Percentiles rank a stretch among this genome's conserved stretches.
Evolutionary conservation across 2,888 invertebrate genomes (phyloP).

Genomic region (Trissolcus brochymenae): DNA sequence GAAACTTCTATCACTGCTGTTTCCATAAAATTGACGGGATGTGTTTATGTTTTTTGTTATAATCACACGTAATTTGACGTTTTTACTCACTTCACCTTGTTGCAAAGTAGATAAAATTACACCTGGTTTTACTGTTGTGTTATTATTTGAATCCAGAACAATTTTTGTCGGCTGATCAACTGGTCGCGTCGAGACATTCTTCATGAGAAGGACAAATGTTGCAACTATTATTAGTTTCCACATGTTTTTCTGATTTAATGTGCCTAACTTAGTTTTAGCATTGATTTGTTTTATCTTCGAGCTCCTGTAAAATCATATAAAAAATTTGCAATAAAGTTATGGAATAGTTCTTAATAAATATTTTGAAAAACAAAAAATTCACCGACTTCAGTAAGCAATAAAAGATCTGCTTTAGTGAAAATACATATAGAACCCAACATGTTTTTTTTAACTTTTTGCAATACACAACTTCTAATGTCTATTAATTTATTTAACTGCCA

Average conservation of each 20-base stretch:
- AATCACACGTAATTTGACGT: neutral
- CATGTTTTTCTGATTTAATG: conserved; percentile 22
- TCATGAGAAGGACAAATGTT: conserved; percentile 42
- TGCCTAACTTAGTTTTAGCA: too few relatives aligned
- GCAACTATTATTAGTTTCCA: conserved; percentile 42
- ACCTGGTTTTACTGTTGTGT: conserved; percentile 29
- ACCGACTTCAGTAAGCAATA: too few relatives aligned
- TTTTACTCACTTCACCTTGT: conserved; percentile 64
- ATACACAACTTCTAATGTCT: too few relatives aligned
- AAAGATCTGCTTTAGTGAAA: too few relatives aligned
- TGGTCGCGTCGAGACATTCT: conserved; percentile 59
- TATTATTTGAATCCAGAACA: conserved; percentile 51
- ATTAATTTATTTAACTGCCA: too few relatives aligned
- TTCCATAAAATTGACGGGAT: neutral
- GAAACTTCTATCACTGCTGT: neutral
- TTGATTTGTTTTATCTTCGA: neutral
- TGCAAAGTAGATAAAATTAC: conserved; percentile 60
- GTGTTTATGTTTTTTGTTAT: neutral
- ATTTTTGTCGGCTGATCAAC: conserved; percentile 65
- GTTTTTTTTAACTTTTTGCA: too few relatives aligned
- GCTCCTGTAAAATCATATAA: neutral
- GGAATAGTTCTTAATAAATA: neutral
- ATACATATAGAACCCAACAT: too few relatives aligned
- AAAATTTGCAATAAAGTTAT: neutral
- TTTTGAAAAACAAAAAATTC: too few relatives aligned